Base-by-base conservation (phyloP, 2,113 vertebrate species). In the Cacatua alba region DNA sequence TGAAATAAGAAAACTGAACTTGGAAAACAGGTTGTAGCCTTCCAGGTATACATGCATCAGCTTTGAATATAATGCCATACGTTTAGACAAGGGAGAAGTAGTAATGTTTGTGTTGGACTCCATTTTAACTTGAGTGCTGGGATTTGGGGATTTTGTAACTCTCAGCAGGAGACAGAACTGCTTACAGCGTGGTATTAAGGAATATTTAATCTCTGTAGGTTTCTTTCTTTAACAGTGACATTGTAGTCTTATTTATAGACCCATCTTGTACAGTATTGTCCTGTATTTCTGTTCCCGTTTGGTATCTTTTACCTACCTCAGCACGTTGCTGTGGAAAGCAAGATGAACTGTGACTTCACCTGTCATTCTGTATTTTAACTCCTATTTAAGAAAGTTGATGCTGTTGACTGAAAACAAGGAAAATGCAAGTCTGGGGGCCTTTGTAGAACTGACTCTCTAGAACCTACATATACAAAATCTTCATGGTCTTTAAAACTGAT, bases 201-300 rank as follows among this genome's bases (percentile, higher is more conserved):
- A 68, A 20, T 43, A 23, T 90, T 86, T 52, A 37, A 23, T 43
- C 28, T 91, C 16, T 6, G 28, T 6, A 2, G 52, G 77, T 67
- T 94, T 51, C 35, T 94, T 82, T 41, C 49, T 53, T 39, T 86
- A 37, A 37, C 28, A 35, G 62, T 43, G 64, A 60, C 93, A 29
- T 63, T 84, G 79, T 77, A 78, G 23, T 78, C 21, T 71, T 51
- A 43, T 90, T 96, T 95, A 59, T 11, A 91, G 93, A 95, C 91
- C 62, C 51, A 25, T 37, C 84, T 71, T 79, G 63, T 87, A 79
- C 65, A 46, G 19, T 55, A 4, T 62, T 80, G 92, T 65, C 29
- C 79, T 84, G 21, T 53, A 5, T 71, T 92, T 20, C 52, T 82
- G 11, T 49, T 91, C 9, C 3, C 13, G 8, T 83, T 55, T 74